Conservation (phyloP, 2,888 invertebrate species). For the Stenoptilia bipunctidactyla region DNA sequence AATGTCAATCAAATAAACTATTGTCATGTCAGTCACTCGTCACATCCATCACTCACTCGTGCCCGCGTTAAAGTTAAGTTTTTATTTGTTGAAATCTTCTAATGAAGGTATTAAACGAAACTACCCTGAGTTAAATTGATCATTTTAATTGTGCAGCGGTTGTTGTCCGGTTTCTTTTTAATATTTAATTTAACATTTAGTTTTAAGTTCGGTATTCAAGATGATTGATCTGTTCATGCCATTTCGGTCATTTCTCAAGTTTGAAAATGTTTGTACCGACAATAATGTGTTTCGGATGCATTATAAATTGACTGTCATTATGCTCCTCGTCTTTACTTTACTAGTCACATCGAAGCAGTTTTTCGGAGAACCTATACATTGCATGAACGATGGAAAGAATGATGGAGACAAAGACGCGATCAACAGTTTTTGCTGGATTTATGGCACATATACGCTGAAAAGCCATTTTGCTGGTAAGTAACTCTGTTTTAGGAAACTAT, state of each 20-base stretch:
- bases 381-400: conserved; percentile 67
- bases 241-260: conserved; percentile 76
- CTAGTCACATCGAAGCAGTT: conserved; percentile 85
- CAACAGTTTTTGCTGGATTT: conserved; percentile 85
- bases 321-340: conserved; percentile 80
- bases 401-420: conserved; percentile 71
- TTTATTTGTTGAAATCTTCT: too few species aligned
- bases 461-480: conserved; percentile 43
- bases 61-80: too few species aligned
- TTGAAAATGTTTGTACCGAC: conserved; percentile 78
- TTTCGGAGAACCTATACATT: conserved; percentile 88
- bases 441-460: conserved; percentile 76
- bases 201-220: conserved; percentile 18
- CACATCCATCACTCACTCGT: too few species aligned
- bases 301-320: conserved; percentile 78
- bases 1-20: too few species aligned
- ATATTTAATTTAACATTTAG: too few species aligned
- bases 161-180: too few species aligned
- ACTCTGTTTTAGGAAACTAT: neutral
- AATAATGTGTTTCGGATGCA: conserved; percentile 82
- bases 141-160: too few species aligned
- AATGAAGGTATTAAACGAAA: too few species aligned
- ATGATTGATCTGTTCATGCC: conserved; percentile 79
- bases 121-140: too few species aligned
- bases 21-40: too few species aligned